Conservation (phyloP, 2,797 vertebrate species). For the Eurystomus glaucurus region DNA sequence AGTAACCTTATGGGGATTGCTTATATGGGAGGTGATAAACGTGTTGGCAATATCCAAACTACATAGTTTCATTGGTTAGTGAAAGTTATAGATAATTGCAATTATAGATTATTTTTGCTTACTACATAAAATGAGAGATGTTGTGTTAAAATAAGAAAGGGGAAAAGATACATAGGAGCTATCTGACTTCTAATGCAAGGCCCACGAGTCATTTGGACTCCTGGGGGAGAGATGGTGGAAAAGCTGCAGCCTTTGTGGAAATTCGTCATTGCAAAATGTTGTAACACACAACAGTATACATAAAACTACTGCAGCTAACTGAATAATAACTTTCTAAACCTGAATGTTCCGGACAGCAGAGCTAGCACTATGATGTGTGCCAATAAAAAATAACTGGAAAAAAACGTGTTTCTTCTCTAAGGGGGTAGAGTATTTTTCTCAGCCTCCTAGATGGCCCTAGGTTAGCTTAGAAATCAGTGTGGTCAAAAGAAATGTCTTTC, state of each 20-base stretch:
- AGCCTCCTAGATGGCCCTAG: background rate
- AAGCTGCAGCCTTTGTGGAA: background rate
- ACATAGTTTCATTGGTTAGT: background rate
- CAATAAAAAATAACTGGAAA: slow-evolving; percentile 10
- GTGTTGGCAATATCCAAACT: background rate
- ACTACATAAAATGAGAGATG: background rate
- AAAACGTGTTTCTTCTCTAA: background rate
- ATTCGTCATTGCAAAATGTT: slow-evolving; percentile 7
- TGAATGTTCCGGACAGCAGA: slow-evolving; percentile 26
- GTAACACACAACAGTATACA: background rate
- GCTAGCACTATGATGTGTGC: background rate
- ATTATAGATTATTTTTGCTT: background rate
- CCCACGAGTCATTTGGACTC: rapidly evolving
- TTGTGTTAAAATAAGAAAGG: background rate
- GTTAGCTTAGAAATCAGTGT: background rate
- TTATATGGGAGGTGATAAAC: background rate
- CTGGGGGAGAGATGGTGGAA: background rate
- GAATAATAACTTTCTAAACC: slow-evolving; percentile 30
- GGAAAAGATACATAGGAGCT: background rate
- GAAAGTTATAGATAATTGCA: background rate
- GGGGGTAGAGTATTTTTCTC: slow-evolving; percentile 17
- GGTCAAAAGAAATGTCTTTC: background rate
- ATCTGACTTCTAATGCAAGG: background rate
- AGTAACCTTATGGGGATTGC: background rate
- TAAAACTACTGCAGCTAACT: slow-evolving; percentile 7